These are phyloP conservation scores for Hemaris fuciformis DNA, from an alignment of 2,888 invertebrate species.

Conservation along the genomic window DNA sequence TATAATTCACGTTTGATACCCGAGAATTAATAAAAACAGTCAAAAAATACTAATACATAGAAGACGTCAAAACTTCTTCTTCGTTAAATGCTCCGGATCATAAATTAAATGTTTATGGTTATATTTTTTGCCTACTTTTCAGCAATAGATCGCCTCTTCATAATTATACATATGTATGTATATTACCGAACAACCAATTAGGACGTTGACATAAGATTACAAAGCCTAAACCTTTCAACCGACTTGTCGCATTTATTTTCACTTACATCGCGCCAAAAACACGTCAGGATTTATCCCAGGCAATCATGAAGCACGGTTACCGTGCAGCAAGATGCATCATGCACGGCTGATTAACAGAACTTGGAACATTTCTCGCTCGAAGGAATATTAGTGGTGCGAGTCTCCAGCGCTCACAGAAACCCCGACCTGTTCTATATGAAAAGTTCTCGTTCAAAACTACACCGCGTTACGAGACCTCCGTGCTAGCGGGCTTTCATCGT, in stretches of 20 bases:
- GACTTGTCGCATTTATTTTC: not conserved
- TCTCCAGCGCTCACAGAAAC: not conserved
- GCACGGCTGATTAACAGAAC: constrained; percentile 29
- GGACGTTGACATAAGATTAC: too few species aligned
- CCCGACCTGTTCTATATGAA: not conserved
- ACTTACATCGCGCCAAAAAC: not conserved
- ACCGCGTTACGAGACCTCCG: constrained; percentile 4
- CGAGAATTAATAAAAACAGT: too few species aligned
- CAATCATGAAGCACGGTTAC: not conserved
- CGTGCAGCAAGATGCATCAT: not conserved
- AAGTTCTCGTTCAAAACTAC: constrained; percentile 18
- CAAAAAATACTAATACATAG: too few species aligned
- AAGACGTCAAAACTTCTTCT: too few species aligned
- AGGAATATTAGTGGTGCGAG: constrained; percentile 12
- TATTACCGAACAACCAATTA: too few species aligned
- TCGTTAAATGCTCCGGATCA: too few species aligned
- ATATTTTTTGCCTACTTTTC: too few species aligned
- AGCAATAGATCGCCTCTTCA: too few species aligned
- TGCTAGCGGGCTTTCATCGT: not conserved
- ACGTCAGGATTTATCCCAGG: not conserved
- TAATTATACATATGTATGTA: too few species aligned
- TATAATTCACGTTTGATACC: too few species aligned
- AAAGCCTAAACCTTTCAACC: too few species aligned
- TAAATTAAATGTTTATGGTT: too few species aligned
- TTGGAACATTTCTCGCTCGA: constrained; percentile 35